These are phyloP conservation scores for Lasioglossum albipes DNA, from an alignment of 1,140 invertebrate species.

Conservation along the genomic window DNA sequence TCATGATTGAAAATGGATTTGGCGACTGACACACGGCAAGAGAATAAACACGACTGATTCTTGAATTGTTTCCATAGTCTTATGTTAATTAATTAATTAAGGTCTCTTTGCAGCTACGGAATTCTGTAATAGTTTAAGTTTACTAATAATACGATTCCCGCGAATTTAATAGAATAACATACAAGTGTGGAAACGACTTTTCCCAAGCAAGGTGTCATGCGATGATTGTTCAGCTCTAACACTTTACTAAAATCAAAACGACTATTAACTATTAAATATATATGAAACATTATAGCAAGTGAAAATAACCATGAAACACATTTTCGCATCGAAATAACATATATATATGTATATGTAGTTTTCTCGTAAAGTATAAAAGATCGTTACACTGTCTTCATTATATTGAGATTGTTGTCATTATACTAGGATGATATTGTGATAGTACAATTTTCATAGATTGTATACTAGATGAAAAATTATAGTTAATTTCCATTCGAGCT, in stretches of 20 bases:
- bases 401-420: no score
- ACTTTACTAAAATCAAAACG: not conserved
- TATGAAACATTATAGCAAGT: not conserved
- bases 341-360: conserved; percentile 17
- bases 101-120: not conserved
- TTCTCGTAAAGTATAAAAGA: conserved; percentile 27
- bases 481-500: conserved; percentile 29
- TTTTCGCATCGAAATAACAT: conserved; percentile 30
- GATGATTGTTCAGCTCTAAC: conserved; percentile 20
- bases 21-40: conserved; percentile 4
- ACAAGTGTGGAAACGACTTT: conserved; percentile 16
- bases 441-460: conserved; percentile 34
- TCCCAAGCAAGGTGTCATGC: not conserved
- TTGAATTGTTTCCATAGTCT: conserved; percentile 13
- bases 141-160: not conserved
- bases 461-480: not conserved
- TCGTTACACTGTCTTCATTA: conserved; percentile 14
- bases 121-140: not conserved
- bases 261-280: not conserved
- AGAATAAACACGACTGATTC: not conserved
- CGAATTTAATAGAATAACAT: not conserved
- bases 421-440: conserved; percentile 21
- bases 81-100: not conserved
- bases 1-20: conserved; percentile 17
- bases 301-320: not conserved